phyloP scores from a whole-genome alignment of 2,797 vertebrate genomes.

The Enteromius afrohamiltoni region DNA sequence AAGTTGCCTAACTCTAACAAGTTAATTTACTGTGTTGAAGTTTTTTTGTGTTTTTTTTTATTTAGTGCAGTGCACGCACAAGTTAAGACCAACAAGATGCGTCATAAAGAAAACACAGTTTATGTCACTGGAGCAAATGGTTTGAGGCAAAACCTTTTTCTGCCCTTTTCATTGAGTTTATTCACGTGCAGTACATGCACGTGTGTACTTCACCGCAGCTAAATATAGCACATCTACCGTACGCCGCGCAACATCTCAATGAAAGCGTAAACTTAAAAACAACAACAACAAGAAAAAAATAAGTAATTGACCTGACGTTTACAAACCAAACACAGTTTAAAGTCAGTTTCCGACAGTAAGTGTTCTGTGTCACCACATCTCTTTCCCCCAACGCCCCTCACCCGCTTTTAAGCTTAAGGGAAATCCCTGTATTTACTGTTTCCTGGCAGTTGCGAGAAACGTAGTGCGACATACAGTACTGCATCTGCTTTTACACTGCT shows the following conservation, averaged over 20 bases:
- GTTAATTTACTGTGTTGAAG: neutral
- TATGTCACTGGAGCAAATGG: neutral
- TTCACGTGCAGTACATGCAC: neutral
- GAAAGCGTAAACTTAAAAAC: neutral
- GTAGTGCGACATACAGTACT: neutral
- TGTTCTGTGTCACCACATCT: neutral
- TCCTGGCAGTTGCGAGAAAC: slow-evolving; percentile 38
- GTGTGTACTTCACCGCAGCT: neutral
- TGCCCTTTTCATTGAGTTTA: neutral
- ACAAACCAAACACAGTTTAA: neutral
- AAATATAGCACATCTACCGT: neutral
- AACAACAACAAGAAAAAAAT: no score
- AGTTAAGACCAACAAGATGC: neutral
- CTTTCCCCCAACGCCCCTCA: slow-evolving; percentile 7
- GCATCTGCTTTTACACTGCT: neutral
- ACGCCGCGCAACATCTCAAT: neutral
- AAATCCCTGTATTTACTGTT: slow-evolving; percentile 47
- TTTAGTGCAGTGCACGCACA: neutral
- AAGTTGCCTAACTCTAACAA: no score
- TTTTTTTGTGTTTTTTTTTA: neutral
- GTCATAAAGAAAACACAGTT: neutral
- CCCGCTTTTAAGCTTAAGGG: slow-evolving; percentile 56
- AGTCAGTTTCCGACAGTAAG: neutral
- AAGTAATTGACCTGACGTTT: neutral
- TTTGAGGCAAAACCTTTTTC: neutral